A percentile compares a stretch with the other conserved stretches of the same genome.
Evolutionary conservation across 2,797 vertebrate genomes (phyloP).

Genomic region (Halcyon smyrnensis): DNA sequence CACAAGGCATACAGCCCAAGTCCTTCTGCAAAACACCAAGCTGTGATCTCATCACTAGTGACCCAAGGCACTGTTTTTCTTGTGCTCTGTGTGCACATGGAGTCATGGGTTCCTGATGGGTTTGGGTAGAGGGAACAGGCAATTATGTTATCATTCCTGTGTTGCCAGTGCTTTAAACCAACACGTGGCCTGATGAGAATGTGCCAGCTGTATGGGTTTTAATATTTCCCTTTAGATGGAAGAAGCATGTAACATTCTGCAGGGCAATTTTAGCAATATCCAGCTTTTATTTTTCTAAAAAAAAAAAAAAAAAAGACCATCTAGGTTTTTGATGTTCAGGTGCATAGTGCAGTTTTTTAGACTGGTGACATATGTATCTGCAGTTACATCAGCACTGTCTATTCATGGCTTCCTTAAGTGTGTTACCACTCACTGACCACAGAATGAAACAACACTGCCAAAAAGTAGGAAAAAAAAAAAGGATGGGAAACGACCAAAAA

Average conservation of each 20-base stretch:
- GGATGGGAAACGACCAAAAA: neutral
- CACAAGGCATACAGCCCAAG: fast-evolving
- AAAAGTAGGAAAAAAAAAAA: neutral
- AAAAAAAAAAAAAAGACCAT: neutral
- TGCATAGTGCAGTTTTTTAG: neutral
- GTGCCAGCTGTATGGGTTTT: neutral
- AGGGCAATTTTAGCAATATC: neutral
- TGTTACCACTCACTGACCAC: neutral
- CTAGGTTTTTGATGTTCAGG: neutral
- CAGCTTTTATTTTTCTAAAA: neutral
- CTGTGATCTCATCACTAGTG: neutral
- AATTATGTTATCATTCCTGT: neutral
- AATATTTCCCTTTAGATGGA: neutral
- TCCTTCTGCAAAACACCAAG: neutral
- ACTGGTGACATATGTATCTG: neutral
- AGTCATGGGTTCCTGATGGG: fast-evolving
- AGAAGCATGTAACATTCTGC: neutral
- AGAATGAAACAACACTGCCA: neutral
- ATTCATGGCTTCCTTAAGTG: neutral
- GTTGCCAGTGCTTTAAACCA: neutral
- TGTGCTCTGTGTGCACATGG: fast-evolving
- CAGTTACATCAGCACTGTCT: neutral
- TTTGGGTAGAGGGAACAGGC: neutral
- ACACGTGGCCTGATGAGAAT: neutral
- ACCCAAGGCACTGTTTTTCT: neutral